Evolutionary conservation across 2,888 invertebrate species (phyloP), one percentile per base, ranked within the genome.

Genomic region (Aspidiotus destructor): DNA sequence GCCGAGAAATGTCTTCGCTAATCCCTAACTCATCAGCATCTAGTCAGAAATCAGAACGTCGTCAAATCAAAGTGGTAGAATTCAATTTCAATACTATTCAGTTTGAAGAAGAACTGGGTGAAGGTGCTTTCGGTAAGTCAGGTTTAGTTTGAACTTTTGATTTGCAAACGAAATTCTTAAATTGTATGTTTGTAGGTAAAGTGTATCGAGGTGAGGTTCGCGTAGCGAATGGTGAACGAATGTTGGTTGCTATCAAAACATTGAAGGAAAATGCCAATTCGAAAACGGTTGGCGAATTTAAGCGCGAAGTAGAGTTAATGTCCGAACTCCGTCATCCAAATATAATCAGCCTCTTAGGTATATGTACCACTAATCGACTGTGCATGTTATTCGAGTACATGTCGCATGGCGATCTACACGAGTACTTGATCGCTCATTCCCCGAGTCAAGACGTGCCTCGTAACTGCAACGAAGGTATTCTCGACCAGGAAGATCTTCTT

Each of bases 351-450:
- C 85, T 98, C 73, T 82, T 98, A 70, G 97, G 96, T 0, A 93
- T 95, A 9, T 89, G 92, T 69, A 82, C 92, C 71, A 88, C 89
- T 74, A 89, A 91, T 74, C 94, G 95, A 0, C 83, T 90, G 77
- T 94, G 94, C 76, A 95, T 97, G 92, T 80, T 99, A 28, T 98
- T 98, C 79, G 98, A 99, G 78, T 95, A 92, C 76, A 97, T 98
- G 96, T 89, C 91, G 0, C 86, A 93, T 77, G 97, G 98, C 0
- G 97, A 99, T 78, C 81, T 99, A 65, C 97, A 98, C 76, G 97
- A 98, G 78, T 97, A 94, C 79, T 81, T 99, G 28, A 89, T 94
- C 75, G 84, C 87, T 2, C 88, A 95, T 75, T 94, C 95, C 0
- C 95, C 96, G 1, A 79, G 82, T 72, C 76, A 79, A 9, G 84